phyloP scores from a whole-genome alignment of 1,140 invertebrate genomes.

The Ostrea edulis region DNA sequence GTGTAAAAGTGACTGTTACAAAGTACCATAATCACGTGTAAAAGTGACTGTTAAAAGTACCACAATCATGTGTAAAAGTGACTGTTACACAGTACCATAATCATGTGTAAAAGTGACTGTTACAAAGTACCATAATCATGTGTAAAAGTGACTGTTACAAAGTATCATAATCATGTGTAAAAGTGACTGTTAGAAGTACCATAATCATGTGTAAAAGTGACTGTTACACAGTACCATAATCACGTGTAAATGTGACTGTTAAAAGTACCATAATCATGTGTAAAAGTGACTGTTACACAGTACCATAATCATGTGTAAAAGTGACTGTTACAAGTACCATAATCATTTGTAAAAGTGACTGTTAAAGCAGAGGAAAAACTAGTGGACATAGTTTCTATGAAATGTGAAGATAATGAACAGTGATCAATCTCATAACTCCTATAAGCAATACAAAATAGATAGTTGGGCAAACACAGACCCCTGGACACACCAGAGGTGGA shows the following conservation, averaged over 20 bases:
- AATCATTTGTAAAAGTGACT: slow-evolving; percentile 20
- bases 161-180: slow-evolving; percentile 42
- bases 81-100: slow-evolving; percentile 71
- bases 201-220: slow-evolving; percentile 27
- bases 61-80: slow-evolving; percentile 20
- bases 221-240: slow-evolving; percentile 71
- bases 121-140: slow-evolving; percentile 68
- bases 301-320: slow-evolving; percentile 40
- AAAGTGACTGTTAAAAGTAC: slow-evolving; percentile 50
- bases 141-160: slow-evolving; percentile 70
- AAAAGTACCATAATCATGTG: slow-evolving; percentile 50
- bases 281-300: slow-evolving; percentile 70
- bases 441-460: too few species aligned
- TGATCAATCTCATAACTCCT: too few species aligned
- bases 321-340: slow-evolving; percentile 48
- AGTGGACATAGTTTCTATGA: too few species aligned
- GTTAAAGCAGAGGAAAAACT: not conserved
- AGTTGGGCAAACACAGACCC: too few species aligned
- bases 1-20: slow-evolving; percentile 68
- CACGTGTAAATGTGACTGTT: not conserved
- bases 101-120: not conserved
- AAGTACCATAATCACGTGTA: slow-evolving; percentile 44
- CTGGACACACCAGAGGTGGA: too few species aligned
- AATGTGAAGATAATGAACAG: too few species aligned
- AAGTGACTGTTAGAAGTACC: slow-evolving; percentile 46